Percentiles rank a stretch among this genome's conserved stretches.
phyloP scores from a whole-genome alignment of 2,113 vertebrate species.

The Piaya cayana region DNA sequence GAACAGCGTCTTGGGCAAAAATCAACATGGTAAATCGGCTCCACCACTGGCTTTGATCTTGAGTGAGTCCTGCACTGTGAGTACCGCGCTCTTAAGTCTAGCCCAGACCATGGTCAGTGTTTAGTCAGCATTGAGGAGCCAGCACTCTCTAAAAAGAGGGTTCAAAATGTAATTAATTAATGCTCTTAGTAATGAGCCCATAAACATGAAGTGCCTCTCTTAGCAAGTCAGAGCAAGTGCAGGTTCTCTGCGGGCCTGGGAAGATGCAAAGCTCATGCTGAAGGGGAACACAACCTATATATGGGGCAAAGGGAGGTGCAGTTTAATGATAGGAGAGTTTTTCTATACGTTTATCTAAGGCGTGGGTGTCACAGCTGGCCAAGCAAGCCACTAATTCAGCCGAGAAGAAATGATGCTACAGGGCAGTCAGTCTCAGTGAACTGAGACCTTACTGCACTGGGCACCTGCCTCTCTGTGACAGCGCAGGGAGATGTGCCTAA shows the following conservation, averaged over 20 bases:
- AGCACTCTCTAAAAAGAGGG: neutral
- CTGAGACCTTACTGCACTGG: accelerated
- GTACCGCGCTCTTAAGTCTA: neutral
- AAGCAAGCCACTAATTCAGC: neutral
- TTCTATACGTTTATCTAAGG: neutral
- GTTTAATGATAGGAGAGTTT: neutral
- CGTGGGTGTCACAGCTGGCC: neutral
- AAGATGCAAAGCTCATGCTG: neutral
- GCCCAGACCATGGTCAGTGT: neutral
- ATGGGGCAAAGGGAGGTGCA: neutral
- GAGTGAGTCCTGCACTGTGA: neutral
- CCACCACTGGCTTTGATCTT: neutral
- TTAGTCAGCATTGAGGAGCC: neutral
- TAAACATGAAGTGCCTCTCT: neutral
- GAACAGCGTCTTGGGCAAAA: neutral
- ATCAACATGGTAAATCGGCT: neutral
- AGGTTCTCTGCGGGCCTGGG: neutral
- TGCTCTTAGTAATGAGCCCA: neutral
- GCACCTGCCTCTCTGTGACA: neutral
- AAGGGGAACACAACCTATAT: neutral
- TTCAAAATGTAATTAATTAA: neutral
- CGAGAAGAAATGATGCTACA: neutral
- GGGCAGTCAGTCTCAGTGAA: accelerated
- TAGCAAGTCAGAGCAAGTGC: neutral
- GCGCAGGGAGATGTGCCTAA: neutral